These are phyloP conservation scores for Ctenomys sociabilis DNA, from an alignment of 2,113 vertebrate genomes.

Conservation along the genomic window DNA sequence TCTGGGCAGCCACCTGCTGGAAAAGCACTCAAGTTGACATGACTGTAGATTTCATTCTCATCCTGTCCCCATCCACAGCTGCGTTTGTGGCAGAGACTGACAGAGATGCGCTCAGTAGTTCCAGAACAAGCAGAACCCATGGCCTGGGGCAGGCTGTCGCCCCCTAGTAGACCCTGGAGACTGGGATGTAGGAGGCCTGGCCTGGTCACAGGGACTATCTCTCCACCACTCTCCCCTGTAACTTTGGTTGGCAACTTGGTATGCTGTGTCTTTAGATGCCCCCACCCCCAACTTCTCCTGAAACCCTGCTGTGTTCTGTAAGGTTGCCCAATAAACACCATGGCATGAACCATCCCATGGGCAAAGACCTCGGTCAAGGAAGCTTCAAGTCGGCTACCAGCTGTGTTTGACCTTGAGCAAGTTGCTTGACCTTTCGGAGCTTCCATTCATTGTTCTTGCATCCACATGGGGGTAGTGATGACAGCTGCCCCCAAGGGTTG, in stretches of 20 bases:
- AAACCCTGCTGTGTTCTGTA: not conserved
- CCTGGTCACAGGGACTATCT: not conserved
- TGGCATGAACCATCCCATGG: fast-evolving
- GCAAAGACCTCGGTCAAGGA: not conserved
- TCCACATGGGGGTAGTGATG: not conserved
- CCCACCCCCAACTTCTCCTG: not conserved
- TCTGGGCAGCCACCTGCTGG: slow-evolving; percentile 69
- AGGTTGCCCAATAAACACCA: not conserved
- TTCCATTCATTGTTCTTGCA: not conserved
- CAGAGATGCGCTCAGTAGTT: not conserved
- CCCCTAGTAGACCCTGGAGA: not conserved
- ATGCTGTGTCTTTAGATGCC: not conserved
- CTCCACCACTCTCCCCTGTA: not conserved
- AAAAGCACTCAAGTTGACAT: slow-evolving; percentile 80
- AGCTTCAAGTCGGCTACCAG: not conserved
- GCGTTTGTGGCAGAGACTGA: slow-evolving; percentile 67
- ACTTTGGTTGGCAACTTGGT: not conserved
- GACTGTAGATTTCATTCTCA: slow-evolving; percentile 78
- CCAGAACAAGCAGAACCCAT: not conserved
- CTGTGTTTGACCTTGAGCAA: not conserved
- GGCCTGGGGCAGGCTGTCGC: not conserved
- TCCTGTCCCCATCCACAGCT: slow-evolving; percentile 22
- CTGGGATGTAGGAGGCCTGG: not conserved
- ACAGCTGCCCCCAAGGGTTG: not conserved
- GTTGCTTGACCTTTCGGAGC: not conserved